Evolutionary conservation across 2,888 invertebrate species (phyloP).

Genomic region (Vesta saturnalis): DNA sequence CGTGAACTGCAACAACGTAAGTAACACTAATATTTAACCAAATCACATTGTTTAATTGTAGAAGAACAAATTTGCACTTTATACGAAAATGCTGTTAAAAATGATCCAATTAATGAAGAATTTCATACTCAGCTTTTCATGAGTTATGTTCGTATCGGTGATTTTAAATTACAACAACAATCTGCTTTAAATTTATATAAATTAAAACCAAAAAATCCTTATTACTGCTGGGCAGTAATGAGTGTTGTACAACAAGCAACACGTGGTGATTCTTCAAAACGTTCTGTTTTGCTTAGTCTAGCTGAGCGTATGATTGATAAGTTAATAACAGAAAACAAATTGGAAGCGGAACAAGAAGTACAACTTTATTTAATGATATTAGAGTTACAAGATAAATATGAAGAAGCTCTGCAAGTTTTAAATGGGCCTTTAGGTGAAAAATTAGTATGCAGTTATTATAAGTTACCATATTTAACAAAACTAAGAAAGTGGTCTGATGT

Average conservation of each 20-base stretch:
- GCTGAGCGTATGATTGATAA: constrained; percentile 96
- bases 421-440: constrained; percentile 78
- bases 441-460: constrained; percentile 75
- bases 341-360: constrained; percentile 94
- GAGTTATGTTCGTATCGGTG: constrained; percentile 90
- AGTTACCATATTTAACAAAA: constrained; percentile 78
- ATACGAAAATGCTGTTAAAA: constrained; percentile 89
- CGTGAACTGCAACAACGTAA: constrained; percentile 91
- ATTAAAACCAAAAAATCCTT: constrained; percentile 91
- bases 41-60: constrained; percentile 58
- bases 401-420: constrained; percentile 84
- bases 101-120: constrained; percentile 90
- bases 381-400: constrained; percentile 81
- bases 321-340: constrained; percentile 84
- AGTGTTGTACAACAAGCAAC: constrained; percentile 88
- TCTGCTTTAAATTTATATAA: constrained; percentile 92
- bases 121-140: constrained; percentile 94
- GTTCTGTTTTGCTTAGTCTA: constrained; percentile 80
- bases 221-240: constrained; percentile 99
- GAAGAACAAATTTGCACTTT: constrained; percentile 89
- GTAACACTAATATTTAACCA: constrained; percentile 52
- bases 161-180: constrained; percentile 90
- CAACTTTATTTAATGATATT: constrained; percentile 90
- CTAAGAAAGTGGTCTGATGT: constrained; percentile 80
- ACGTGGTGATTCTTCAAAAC: constrained; percentile 67